These are phyloP conservation scores for Synodontis membranacea DNA, from an alignment of 2,113 vertebrate genomes.

Conservation along the genomic window DNA sequence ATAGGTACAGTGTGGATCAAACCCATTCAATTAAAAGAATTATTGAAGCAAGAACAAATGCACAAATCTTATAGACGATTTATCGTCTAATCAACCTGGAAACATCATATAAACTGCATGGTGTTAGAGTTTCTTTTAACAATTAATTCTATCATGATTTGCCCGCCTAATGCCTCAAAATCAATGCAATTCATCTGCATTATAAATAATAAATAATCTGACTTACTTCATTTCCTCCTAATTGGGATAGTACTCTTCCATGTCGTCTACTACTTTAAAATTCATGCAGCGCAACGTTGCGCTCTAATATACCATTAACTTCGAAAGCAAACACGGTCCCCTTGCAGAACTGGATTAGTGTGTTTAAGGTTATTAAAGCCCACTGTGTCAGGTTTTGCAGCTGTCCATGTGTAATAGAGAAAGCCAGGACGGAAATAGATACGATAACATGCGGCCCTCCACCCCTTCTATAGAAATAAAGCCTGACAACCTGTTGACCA, in stretches of 20 bases:
- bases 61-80: background rate
- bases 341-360: background rate
- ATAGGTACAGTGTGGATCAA: background rate
- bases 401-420: slow-evolving; percentile 45
- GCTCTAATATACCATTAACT: background rate
- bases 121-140: background rate
- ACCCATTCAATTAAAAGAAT: background rate
- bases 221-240: slow-evolving; percentile 41
- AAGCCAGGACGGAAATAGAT: slow-evolving; percentile 51
- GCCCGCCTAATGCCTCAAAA: background rate
- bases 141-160: background rate
- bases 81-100: background rate
- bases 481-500: slow-evolving; percentile 44
- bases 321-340: background rate
- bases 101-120: background rate
- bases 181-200: background rate
- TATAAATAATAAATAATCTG: background rate
- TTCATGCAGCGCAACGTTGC: background rate
- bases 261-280: background rate
- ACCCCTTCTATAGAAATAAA: slow-evolving; percentile 34
- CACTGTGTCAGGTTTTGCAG: slow-evolving; percentile 58
- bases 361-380: slow-evolving; percentile 28
- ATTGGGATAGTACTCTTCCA: background rate
- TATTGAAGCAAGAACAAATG: background rate
- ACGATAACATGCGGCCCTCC: slow-evolving; percentile 31